Evolutionary conservation across 2,113 vertebrate genomes (phyloP), one percentile per base, ranked within the genome.

Genomic region (Sinocyclocheilus grahami): DNA sequence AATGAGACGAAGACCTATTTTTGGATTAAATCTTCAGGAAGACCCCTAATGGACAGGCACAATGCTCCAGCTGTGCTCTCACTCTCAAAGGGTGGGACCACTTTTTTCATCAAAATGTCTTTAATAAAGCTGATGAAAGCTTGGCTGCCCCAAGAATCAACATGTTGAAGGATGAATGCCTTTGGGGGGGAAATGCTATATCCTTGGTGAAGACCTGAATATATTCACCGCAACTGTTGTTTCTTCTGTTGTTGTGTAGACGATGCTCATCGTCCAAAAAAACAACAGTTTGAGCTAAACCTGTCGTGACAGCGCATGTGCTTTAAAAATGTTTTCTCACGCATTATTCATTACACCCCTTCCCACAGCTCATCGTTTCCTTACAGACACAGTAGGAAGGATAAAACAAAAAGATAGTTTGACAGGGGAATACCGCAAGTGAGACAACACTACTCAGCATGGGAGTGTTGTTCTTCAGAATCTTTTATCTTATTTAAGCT

Each of bases 41-140:
- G 83, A 90, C 87, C 89, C 89, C 87, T 87, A 67, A 79, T 85
- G 80, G 82, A 82, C 83, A 58, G 22, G 63, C 67, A 90, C 85
- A 90, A 90, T 88, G 76, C 72, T 88, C 82, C 85, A 88, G 78
- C 85, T 87, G 86, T 87, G 48, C 80, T 79, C 60, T 18, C 30
- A 53, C 58, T 74, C 55, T 60, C 62, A 8, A 87, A 69, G 67
- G 65, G 87, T 62, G 33, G 67, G 74, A 83, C 76, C 12, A 75
- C 76, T 84, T 83, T 85, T 88, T 88, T 78, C 48, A 78, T 86
- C 55, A 58, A 83, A 79, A 72, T 84, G 53, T 86, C 37, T 84
- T 76, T 87, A 87, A 89, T 76, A 77, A 86, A 80, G 27, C 42
- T 58, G 76, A 82, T 83, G 83, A 83, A 85, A 87, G 78, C 83